Base-by-base conservation (phyloP, 2,888 invertebrate species). In the Cotesia congregata region DNA sequence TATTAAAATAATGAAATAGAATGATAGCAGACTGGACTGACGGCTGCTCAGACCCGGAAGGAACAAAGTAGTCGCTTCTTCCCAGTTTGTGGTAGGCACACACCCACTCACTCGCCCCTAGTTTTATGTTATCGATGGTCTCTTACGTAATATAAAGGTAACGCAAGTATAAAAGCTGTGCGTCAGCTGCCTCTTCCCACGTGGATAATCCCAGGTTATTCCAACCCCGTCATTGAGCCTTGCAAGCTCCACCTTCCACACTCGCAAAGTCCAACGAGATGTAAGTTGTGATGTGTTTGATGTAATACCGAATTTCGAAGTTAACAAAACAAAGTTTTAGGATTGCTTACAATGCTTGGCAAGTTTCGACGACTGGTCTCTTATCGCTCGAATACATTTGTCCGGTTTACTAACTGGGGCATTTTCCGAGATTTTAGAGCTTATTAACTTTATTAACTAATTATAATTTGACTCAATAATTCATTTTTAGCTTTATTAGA, bases 161-260 rank as follows among this genome's bases (percentile, higher is more conserved):
- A 30, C 30, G 3, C 30, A 30, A 30, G 30, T 30, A 30, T 30
- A 30, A 30, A 30, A 30, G 30, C 30, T 30, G 30, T 30, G 30
- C 77, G 83, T 82, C 86, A 86, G 85, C 85, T 86, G 86, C 80
- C 79, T 78, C 80, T 86, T 86, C 86, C 80, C 86, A 86, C 86
- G 85, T 86, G 83, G 85, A 86, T 86, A 86, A 85, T 85, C 85
- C 83, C 79, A 80, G 81, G 83, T 83, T 83, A 82, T 83, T 83
- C 83, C 84, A 81, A 81, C 81, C 83, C 81, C 78, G 81, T 82
- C 75, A 70, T 60, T 41, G 41, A 30, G 3, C 30, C 3, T 30
- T 30, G 40, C 61, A 39, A 59, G 17, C 67, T 67, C 60, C 50
- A 65, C 17, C 75, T 67, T 62, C 20, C 15, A 9, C 20, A 30